Evolutionary conservation across 2,797 vertebrate genomes (phyloP), one percentile per base, ranked within the genome.

Genomic region (Coreius guichenoti): DNA sequence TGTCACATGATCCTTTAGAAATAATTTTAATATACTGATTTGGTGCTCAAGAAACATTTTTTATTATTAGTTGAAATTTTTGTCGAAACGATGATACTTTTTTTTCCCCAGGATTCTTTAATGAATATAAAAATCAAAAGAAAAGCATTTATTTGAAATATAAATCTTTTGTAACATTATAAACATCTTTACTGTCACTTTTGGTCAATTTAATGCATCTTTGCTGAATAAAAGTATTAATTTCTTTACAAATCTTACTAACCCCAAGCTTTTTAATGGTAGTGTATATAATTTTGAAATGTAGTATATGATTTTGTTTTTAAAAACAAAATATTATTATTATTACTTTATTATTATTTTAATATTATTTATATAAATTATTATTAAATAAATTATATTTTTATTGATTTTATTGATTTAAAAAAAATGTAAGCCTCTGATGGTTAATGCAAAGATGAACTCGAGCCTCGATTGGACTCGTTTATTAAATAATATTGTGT

Each of bases 361-460:
- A 13, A 13, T 36, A 67, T 9, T 19, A 33, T 67, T 67, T 3
- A 13, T 61, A 16, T 29, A 14, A 36, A 36, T 21, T 12, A 23
- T 39, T 43, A 43, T 39, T 70, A 43, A 36, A 36, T 36, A 36
- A 36, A 36, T 36, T 5, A 43, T 43, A 43, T 3, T 54, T 54
- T 2, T 21, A 54, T 56, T 56, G 21, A 45, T 56, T 23, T 56
- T 7, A 36, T 36, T 36, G 33, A 36, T 45, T 47, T 14, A 49
- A 49, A 5, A n/a, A 26, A 23, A 3, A 19, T 5, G 6, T 26
- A 26, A 73, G 45, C 45, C 45, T 49, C 16, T 49, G 70, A 29
- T 73, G 45, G 70, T 73, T 73, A 73, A n/a, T 73, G 8, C 47
- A 73, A 73, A 73, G 45, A 73, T 29, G 1, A 49, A 49, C 70